Evolutionary conservation across 2,113 vertebrate genomes (phyloP), one percentile per base, ranked within the genome.

Genomic region (Indicator maculatus): DNA sequence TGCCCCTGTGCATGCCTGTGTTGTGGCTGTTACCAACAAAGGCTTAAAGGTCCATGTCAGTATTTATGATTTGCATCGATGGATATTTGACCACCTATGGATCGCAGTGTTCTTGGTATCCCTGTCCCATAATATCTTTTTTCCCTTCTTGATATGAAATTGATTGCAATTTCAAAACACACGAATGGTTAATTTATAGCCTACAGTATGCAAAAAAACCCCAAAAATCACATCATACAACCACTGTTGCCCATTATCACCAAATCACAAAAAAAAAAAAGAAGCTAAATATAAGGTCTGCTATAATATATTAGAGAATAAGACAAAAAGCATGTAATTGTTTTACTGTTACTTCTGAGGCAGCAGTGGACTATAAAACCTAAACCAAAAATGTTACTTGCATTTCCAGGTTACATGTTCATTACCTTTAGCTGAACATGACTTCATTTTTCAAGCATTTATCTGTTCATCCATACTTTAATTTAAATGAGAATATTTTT

Each of bases 401-500:
- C 31, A 93, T 89, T 96, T 92, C 47, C 82, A 81, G 65, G 12
- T 78, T 53, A 63, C 92, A 78, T 61, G 58, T 92, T 91, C 16
- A 44, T 28, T 89, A 65, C 33, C 15, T 79, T 79, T 80, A 91
- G 76, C 45, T 67, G 87, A 90, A 53, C 31, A 83, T n/a, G 33
- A 71, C 45, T 70, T 88, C 7, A 81, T 78, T 83, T 95, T 80
- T 93, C 75, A 95, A 80, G 16, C 38, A 85, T 90, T 82, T 90
- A 36, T 75, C 52, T 86, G 39, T 90, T 94, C 90, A 83, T 64
- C 61, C 66, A 90, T 75, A 81, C 30, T 52, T 21, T 66, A 94
- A 93, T 79, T 94, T 73, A 96, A 88, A 61, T 74, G 26, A 47
- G 88, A 88, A 92, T 89, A 89, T 69, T 97, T 94, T 96, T 89